Conservation (phyloP, 2,888 invertebrate genomes). For the Pseudoips prasinana region DNA sequence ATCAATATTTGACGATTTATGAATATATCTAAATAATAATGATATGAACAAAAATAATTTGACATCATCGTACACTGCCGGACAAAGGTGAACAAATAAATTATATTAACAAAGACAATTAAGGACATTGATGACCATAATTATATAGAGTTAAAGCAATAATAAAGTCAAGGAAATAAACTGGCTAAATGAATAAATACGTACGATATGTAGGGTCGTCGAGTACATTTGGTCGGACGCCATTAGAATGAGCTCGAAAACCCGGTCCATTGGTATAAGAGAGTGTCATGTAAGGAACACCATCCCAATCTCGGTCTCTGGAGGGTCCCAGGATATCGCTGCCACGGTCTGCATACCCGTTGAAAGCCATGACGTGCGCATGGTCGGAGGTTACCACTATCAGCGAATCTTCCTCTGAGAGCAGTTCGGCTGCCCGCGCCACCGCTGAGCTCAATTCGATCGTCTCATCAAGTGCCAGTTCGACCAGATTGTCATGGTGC, state of each 20-base stretch:
- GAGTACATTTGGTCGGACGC: conserved; percentile 71
- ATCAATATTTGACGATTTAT: too few species aligned
- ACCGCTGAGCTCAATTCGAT: conserved; percentile 84
- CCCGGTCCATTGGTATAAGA: conserved; percentile 79
- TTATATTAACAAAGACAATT: neutral
- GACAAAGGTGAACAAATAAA: conserved; percentile 33
- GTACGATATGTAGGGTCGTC: conserved; percentile 58
- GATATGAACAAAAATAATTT: too few species aligned
- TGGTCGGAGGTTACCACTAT: conserved; percentile 90
- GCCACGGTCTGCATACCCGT: conserved; percentile 84
- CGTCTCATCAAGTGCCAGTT: conserved; percentile 85
- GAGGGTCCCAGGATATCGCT: conserved; percentile 41
- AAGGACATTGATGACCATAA: too few species aligned
- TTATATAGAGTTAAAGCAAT: too few species aligned
- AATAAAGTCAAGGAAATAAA: neutral
- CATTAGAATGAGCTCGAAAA: conserved; percentile 81
- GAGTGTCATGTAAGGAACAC: conserved; percentile 78
- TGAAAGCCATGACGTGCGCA: conserved; percentile 85
- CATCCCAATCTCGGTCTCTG: conserved; percentile 62
- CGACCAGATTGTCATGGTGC: conserved; percentile 82
- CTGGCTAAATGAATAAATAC: conserved; percentile 22
- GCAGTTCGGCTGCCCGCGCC: conserved; percentile 56
- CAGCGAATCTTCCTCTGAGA: conserved; percentile 81
- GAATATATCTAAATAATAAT: too few species aligned
- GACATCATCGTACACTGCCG: neutral